phyloP scores from a whole-genome alignment of 2,888 invertebrate genomes.

The Amitus sp. region DNA sequence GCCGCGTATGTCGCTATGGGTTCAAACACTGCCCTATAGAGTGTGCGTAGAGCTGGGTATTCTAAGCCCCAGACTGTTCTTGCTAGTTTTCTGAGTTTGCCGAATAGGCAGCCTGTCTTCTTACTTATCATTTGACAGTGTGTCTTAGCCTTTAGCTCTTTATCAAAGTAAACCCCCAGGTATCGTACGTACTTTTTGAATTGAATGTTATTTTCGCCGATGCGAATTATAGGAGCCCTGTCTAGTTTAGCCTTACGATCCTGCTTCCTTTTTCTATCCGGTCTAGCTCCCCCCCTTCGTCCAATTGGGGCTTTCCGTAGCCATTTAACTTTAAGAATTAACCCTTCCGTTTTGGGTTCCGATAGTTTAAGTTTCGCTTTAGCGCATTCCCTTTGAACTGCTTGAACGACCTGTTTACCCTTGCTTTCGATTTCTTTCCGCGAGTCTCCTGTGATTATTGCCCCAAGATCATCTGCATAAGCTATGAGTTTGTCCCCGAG shows the following conservation, averaged over 20 bases:
- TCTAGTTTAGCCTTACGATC: slow-evolving; percentile 5
- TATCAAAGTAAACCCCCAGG: slow-evolving; percentile 4
- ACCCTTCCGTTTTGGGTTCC: slow-evolving; percentile 10
- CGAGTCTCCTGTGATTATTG: slow-evolving; percentile 16
- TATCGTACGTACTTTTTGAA: background rate
- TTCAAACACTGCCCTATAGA: background rate
- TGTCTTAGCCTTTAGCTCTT: background rate
- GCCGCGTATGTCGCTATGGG: slow-evolving; percentile 4
- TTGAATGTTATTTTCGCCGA: background rate
- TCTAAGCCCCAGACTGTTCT: background rate
- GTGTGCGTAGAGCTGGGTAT: background rate
- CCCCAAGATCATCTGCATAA: slow-evolving; percentile 33
- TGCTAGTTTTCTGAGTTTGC: background rate
- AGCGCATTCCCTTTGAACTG: background rate
- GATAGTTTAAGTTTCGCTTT: slow-evolving; percentile 20
- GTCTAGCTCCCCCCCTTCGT: slow-evolving; percentile 2
- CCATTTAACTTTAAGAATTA: too few species aligned
- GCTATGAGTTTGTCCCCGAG: slow-evolving; percentile 7
- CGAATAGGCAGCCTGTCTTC: background rate
- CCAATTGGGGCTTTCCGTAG: too few species aligned
- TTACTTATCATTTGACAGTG: background rate
- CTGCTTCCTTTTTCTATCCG: too few species aligned
- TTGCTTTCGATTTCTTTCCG: slow-evolving; percentile 3
- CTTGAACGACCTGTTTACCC: slow-evolving; percentile 1
- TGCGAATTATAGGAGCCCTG: background rate